These are phyloP conservation scores for Monochamus alternatus DNA, from an alignment of 2,888 invertebrate genomes.

Conservation along the genomic window DNA sequence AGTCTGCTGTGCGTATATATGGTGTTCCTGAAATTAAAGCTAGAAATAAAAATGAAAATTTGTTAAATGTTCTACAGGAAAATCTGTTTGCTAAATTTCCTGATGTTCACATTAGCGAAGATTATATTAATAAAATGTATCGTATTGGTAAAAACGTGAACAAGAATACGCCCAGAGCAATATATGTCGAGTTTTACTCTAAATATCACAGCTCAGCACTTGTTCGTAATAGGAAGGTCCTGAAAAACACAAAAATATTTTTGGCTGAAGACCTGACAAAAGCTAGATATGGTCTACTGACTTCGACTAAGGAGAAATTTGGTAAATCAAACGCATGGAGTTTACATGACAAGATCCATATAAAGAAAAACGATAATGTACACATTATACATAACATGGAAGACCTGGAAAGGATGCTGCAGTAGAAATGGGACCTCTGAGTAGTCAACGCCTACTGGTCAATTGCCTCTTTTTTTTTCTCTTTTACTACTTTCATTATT, in stretches of 20 bases:
- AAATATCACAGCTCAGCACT: neutral
- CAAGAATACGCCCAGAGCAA: neutral
- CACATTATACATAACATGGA: neutral
- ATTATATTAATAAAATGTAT: neutral
- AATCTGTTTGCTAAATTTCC: neutral
- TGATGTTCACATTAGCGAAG: neutral
- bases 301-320: neutral
- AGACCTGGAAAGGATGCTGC: neutral
- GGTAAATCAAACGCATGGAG: slow-evolving; percentile 1
- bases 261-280: neutral
- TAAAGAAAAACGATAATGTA: neutral
- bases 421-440: neutral
- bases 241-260: slow-evolving; percentile 6
- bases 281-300: neutral
- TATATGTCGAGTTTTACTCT: neutral
- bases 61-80: neutral
- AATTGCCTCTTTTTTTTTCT: no score
- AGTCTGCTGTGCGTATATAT: neutral
- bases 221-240: neutral
- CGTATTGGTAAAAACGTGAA: neutral
- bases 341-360: neutral
- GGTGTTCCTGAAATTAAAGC: neutral
- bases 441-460: no score
- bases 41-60: slow-evolving; percentile 2
- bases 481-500: no score